Conservation (phyloP, 2,797 vertebrate genomes). For the Zalophus californianus region DNA sequence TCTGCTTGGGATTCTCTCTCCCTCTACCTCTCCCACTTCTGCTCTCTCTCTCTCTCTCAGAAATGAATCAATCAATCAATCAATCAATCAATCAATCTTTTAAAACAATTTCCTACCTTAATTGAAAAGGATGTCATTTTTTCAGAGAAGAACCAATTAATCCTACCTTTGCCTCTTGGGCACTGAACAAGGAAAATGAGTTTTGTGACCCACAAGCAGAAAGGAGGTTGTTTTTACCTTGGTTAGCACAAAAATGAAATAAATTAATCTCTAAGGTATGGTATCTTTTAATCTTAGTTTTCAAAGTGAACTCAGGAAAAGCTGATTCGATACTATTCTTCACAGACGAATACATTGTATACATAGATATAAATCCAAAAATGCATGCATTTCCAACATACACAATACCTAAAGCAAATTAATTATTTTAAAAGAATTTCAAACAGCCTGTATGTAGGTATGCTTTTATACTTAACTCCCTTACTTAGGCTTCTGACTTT, state of each 20-base stretch:
- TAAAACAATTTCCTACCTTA: conserved; percentile 12
- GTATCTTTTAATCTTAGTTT: neutral
- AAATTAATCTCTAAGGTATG: neutral
- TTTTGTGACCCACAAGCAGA: neutral
- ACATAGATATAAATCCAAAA: neutral
- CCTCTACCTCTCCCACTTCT: too few relatives aligned
- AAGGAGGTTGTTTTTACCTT: neutral
- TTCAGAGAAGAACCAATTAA: neutral
- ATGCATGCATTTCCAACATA: neutral
- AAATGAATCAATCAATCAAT: too few relatives aligned
- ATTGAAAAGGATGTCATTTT: conserved; percentile 17
- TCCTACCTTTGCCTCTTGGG: neutral
- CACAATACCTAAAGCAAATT: neutral
- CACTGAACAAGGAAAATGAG: neutral
- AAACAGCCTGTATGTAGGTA: neutral
- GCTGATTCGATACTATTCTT: neutral
- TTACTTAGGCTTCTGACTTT: neutral
- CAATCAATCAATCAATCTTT: too few relatives aligned
- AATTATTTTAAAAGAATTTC: neutral
- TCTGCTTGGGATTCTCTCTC: too few relatives aligned
- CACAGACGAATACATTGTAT: neutral
- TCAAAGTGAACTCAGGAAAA: neutral
- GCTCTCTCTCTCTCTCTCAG: too few relatives aligned
- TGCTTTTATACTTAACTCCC: neutral
- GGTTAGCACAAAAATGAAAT: neutral